Base-by-base conservation (phyloP, 1,140 invertebrate species). In the Dendroctonus valens region DNA sequence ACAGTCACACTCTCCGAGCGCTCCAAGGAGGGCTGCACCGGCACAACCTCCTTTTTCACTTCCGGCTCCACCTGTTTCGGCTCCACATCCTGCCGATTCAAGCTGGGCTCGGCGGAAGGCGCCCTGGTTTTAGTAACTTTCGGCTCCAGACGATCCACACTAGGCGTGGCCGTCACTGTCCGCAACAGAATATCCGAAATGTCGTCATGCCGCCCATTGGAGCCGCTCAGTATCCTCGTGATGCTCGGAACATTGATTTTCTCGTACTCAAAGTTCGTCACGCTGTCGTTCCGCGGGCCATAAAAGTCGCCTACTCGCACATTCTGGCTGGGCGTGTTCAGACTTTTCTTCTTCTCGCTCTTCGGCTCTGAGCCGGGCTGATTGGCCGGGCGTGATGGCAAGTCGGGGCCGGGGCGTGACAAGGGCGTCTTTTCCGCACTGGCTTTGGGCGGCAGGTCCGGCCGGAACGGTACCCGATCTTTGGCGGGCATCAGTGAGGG, bases 401-500 rank as follows among this genome's bases (percentile, higher is more conserved):
- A 67, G 12, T 14, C 55, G 42, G 15, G 41, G 38, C 41, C 50
- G 37, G n/a, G 69, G 57, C 44, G 58, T 54, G 50, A 66, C 61
- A 26, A 26, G 9, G 69, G 72, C 9, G 69, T 57, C 49, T 69
- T 73, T 55, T 78, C 77, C 39, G 70, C 61, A 52, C 77, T 77
- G 9, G 77, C 73, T 69, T 77, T 77, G 5, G 79, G 79, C 26
- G 26, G 80, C 59, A 83, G 41, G 76, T 79, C 70, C 3, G 90
- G 90, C 70, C 89, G 82, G 70, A 90, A 88, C 0, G 91, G 91
- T 73, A 92, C 91, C 59, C 90, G 81, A 72, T 92, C 90, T 71
- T 90, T 89, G 5, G 86, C 87, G 1, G 89, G 88, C 59, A 89
- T 89, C 41, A 90, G 78, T 63, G 88, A 89, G 0, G 89, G 89